phyloP scores from a whole-genome alignment of 2,797 vertebrate genomes.

The Enteromius anoplus region DNA sequence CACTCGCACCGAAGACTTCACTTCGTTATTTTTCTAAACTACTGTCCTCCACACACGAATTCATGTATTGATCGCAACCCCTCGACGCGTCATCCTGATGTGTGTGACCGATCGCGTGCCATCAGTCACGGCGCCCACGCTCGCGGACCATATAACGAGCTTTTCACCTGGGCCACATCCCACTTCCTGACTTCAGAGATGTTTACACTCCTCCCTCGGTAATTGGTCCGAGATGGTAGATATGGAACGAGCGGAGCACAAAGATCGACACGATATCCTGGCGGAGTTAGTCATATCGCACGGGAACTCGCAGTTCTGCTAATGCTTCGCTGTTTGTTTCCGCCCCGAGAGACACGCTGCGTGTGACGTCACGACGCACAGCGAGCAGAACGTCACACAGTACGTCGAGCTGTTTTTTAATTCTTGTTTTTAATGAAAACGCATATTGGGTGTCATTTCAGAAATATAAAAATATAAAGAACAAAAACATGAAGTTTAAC shows the following conservation, averaged over 20 bases:
- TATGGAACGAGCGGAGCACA: background rate
- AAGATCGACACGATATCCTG: slow-evolving; percentile 19
- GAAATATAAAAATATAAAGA: background rate
- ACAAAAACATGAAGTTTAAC: background rate
- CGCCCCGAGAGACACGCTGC: slow-evolving; percentile 27
- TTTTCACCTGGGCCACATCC: slow-evolving; percentile 74
- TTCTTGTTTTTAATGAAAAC: background rate
- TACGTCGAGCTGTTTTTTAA: background rate
- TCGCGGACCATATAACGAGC: slow-evolving; percentile 26
- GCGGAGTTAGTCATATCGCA: slow-evolving; percentile 30
- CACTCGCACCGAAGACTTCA: slow-evolving; percentile 49
- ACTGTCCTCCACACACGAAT: slow-evolving; percentile 43
- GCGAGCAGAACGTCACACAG: background rate
- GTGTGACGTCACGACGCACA: slow-evolving; percentile 25
- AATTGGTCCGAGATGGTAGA: slow-evolving; percentile 23
- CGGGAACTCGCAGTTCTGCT: slow-evolving; percentile 1
- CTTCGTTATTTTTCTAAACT: slow-evolving; percentile 24
- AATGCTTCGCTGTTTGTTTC: slow-evolving; percentile 31
- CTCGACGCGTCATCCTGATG: slow-evolving; percentile 45
- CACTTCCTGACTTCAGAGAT: slow-evolving; percentile 69
- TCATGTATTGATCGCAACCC: slow-evolving; percentile 68
- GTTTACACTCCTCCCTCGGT: slow-evolving; percentile 49
- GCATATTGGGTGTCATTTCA: background rate
- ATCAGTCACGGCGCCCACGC: slow-evolving; percentile 51
- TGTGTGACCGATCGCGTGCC: slow-evolving; percentile 35